Conservation (phyloP, 2,797 vertebrate genomes). For the Sebastes goodei region DNA sequence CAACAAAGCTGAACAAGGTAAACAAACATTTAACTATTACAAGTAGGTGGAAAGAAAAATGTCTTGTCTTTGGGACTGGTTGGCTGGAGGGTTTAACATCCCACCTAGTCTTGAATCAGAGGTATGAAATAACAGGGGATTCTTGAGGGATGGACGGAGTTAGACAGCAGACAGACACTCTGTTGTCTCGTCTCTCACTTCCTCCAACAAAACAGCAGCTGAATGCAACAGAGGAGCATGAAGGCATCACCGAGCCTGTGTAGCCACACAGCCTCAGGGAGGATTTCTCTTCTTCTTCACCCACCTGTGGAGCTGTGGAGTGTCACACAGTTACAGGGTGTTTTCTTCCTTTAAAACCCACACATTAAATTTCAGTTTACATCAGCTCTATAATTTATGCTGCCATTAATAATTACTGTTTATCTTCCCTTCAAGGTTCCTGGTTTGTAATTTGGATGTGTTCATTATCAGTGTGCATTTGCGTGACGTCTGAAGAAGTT, state of each 20-base stretch:
- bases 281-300: not conserved
- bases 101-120: not conserved
- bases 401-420: not conserved
- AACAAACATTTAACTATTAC: no score
- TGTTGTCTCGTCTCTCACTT: not conserved
- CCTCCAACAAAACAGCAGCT: not conserved
- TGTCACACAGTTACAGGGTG: not conserved
- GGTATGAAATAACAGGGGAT: not conserved
- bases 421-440: not conserved
- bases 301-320: not conserved
- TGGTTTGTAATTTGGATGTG: not conserved
- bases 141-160: not conserved
- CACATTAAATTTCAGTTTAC: not conserved
- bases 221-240: not conserved
- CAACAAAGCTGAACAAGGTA: no score
- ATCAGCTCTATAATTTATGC: slow-evolving; percentile 1
- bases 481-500: not conserved
- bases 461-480: not conserved
- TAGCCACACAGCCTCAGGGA: slow-evolving; percentile 2
- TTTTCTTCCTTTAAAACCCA: not conserved
- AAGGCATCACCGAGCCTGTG: not conserved
- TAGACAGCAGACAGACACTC: not conserved
- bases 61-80: not conserved
- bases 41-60: not conserved
- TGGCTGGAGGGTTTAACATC: not conserved